These are phyloP conservation scores for Opisthocomus hoazin DNA, from an alignment of 2,113 vertebrate genomes.

Conservation along the genomic window DNA sequence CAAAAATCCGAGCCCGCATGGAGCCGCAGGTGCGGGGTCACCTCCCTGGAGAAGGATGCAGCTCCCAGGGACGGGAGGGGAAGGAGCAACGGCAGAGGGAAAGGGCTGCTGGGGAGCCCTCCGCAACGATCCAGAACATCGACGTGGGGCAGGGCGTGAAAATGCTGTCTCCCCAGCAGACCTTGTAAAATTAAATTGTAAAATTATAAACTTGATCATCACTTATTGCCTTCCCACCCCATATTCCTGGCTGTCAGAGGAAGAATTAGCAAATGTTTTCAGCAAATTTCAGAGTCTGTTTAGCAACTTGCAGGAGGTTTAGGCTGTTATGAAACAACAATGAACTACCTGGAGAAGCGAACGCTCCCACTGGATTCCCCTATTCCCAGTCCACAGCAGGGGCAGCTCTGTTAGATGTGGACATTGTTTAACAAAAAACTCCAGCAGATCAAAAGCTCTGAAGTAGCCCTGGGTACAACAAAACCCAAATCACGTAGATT, in stretches of 20 bases:
- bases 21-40: rapidly evolving
- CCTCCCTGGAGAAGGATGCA: rapidly evolving
- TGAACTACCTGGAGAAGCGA: rapidly evolving
- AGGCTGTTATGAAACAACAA: not conserved
- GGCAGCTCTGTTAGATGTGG: not conserved
- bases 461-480: not conserved
- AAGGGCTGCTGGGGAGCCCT: not conserved
- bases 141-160: rapidly evolving
- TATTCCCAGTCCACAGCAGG: not conserved
- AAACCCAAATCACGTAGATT: rapidly evolving
- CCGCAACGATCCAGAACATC: rapidly evolving
- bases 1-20: rapidly evolving
- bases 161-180: not conserved
- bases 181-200: not conserved
- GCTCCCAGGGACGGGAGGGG: not conserved
- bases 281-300: not conserved
- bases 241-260: not conserved
- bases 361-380: rapidly evolving
- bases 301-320: not conserved
- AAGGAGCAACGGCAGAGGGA: not conserved
- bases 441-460: not conserved
- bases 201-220: not conserved
- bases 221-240: not conserved
- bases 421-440: not conserved
- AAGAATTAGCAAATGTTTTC: not conserved